Percentiles rank a stretch among this genome's conserved stretches.
Conservation (phyloP, 92 coral and sea anemone genomes). For the Zoanthus sansibaricus region DNA sequence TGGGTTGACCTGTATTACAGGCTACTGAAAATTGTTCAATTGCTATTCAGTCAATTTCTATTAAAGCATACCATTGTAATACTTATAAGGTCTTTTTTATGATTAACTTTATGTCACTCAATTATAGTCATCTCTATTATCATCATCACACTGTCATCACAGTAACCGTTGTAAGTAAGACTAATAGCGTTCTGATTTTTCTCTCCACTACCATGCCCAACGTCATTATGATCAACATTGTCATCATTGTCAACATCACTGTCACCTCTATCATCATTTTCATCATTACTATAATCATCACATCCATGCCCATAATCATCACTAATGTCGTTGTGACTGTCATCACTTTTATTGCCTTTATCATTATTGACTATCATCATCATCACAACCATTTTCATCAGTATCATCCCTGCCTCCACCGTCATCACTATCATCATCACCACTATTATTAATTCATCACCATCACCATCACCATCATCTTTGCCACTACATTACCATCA, state of each 20-base stretch:
- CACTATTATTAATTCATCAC: background rate
- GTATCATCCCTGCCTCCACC: background rate
- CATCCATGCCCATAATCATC: background rate
- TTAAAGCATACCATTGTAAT: background rate
- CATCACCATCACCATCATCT: background rate
- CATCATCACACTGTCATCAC: background rate
- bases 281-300: background rate
- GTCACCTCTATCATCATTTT: background rate
- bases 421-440: background rate
- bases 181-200: background rate
- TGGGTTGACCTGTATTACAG: constrained; percentile 23
- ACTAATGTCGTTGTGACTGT: background rate
- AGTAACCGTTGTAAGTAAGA: background rate
- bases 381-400: background rate
- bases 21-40: background rate
- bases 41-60: background rate
- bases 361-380: background rate
- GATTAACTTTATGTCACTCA: background rate
- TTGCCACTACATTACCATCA: background rate
- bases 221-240: background rate
- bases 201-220: background rate
- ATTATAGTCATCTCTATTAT: background rate
- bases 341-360: background rate
- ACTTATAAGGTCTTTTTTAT: background rate
- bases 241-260: background rate